Evolutionary conservation across 2,888 invertebrate species (phyloP).

Genomic region (Cylloceria caligata): DNA sequence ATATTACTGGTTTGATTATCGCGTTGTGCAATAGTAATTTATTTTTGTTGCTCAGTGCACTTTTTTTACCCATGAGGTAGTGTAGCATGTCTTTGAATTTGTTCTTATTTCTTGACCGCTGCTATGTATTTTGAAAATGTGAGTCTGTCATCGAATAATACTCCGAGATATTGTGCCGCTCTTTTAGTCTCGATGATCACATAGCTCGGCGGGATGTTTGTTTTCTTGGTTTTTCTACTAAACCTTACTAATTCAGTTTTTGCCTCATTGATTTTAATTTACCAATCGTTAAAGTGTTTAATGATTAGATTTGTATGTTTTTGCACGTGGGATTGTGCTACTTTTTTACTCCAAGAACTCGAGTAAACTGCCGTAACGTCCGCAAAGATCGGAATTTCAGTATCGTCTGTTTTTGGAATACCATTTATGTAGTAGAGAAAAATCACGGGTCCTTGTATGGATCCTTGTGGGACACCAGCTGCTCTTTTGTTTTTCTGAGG

Average conservation of each 20-base stretch:
- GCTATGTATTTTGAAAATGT: constrained; percentile 66
- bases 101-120: background rate
- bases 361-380: constrained; percentile 60
- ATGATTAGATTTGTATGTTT: background rate
- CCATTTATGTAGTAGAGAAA: constrained; percentile 66
- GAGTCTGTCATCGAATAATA: constrained; percentile 67
- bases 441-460: constrained; percentile 65
- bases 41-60: no score
- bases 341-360: constrained; percentile 10
- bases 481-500: constrained; percentile 50
- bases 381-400: constrained; percentile 34
- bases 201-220: constrained; percentile 19
- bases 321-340: constrained; percentile 8
- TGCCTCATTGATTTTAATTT: constrained; percentile 61
- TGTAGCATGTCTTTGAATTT: constrained; percentile 6
- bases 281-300: constrained; percentile 49
- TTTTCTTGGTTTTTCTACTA: constrained; percentile 47
- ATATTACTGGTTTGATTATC: no score
- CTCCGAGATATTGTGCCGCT: constrained; percentile 70
- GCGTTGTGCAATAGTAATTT: no score
- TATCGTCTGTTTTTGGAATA: constrained; percentile 41
- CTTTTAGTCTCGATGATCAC: constrained; percentile 18
- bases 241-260: constrained; percentile 68
- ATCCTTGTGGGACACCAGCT: constrained; percentile 76
- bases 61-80: no score